Conservation (phyloP, 2,797 vertebrate species). For the Enteromius thamalakanensis region DNA sequence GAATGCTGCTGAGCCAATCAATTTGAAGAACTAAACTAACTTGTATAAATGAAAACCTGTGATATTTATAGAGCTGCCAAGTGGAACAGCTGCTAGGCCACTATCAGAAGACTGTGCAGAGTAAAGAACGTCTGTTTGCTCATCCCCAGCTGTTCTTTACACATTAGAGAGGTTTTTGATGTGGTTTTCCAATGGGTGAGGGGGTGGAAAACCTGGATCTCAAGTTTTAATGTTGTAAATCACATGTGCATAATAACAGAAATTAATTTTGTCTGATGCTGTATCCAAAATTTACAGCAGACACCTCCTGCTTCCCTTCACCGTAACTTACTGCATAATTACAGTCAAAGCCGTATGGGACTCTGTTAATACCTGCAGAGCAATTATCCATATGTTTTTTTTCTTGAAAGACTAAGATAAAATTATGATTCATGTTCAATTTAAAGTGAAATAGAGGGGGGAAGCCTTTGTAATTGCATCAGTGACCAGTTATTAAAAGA, state of each 20-base stretch:
- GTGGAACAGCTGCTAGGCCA: slow-evolving; percentile 18
- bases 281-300: slow-evolving; percentile 34
- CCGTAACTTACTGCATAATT: slow-evolving; percentile 42
- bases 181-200: slow-evolving; percentile 22
- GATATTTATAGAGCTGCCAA: background rate
- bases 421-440: slow-evolving; percentile 25
- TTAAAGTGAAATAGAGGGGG: slow-evolving; percentile 21
- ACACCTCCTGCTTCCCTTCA: slow-evolving; percentile 32
- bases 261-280: slow-evolving; percentile 55
- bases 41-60: background rate
- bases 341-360: slow-evolving; percentile 24
- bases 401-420: slow-evolving; percentile 32
- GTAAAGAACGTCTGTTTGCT: slow-evolving; percentile 18
- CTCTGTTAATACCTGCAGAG: slow-evolving; percentile 42
- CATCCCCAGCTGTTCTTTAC: slow-evolving; percentile 29
- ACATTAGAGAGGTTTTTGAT: slow-evolving; percentile 35
- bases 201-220: slow-evolving; percentile 22
- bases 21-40: background rate
- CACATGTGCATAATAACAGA: slow-evolving; percentile 51
- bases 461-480: slow-evolving; percentile 22
- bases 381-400: slow-evolving; percentile 30
- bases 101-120: background rate
- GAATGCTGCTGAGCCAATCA: background rate
- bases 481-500: slow-evolving; percentile 33
- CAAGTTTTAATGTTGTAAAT: slow-evolving; percentile 49